Percentiles rank a stretch among this genome's conserved stretches.
Conservation (phyloP, 2,113 vertebrate genomes). For the Strix uralensis region DNA sequence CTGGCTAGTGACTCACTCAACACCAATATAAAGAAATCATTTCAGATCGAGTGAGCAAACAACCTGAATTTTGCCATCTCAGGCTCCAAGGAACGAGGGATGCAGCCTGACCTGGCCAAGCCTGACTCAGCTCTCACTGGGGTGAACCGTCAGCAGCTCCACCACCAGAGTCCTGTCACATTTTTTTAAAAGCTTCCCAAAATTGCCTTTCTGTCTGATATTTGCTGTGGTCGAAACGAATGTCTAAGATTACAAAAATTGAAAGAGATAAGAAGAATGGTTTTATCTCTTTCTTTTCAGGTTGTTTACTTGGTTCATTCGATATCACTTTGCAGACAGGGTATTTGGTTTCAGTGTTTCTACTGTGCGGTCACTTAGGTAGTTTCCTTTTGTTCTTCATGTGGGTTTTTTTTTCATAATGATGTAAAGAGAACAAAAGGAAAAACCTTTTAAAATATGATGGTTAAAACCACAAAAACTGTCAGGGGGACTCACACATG, state of each 20-base stretch:
- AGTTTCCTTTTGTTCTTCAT: constrained; percentile 36
- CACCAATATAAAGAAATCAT: not conserved
- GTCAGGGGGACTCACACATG: not conserved
- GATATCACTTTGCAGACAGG: not conserved
- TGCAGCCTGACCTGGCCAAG: not conserved
- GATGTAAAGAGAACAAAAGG: not conserved
- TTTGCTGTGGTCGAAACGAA: not conserved
- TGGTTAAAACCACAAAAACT: not conserved
- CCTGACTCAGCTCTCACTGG: rapidly evolving
- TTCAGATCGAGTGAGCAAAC: not conserved
- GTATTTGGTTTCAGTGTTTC: constrained; percentile 56
- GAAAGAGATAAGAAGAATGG: constrained; percentile 2
- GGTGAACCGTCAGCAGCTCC: not conserved
- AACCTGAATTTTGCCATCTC: not conserved
- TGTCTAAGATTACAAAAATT: not conserved
- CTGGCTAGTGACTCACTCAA: constrained; percentile 47
- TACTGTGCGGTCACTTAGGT: constrained; percentile 14
- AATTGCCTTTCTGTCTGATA: not conserved
- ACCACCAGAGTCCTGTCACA: rapidly evolving
- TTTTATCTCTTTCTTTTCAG: constrained; percentile 3
- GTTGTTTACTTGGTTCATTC: constrained; percentile 18
- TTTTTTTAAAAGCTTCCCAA: not conserved
- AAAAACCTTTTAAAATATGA: not conserved
- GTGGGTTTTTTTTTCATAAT: not conserved
- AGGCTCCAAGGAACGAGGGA: not conserved